Base-by-base conservation (phyloP, 2,888 invertebrate genomes). In the Platycheirus rosarum region DNA sequence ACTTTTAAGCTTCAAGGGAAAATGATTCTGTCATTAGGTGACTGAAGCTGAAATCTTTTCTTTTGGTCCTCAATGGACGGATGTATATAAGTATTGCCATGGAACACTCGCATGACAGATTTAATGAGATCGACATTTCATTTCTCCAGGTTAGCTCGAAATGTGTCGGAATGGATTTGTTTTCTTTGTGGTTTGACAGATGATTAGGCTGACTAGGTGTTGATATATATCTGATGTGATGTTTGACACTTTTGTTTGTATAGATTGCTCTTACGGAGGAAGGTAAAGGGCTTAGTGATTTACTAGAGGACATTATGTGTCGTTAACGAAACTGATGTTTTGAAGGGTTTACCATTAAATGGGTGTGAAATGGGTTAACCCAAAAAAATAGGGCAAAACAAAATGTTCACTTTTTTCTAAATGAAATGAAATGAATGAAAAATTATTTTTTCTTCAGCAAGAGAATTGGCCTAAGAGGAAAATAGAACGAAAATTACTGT, bases 11-110 rank as follows among this genome's bases (percentile, higher is more conserved):
- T 37, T 73, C 40, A 35, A 63, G 42, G 26, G 42, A 35, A 70
- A 66, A 75, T 75, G 20, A 70, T 75, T 80, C 35, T 32, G 23
- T 46, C 74, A 69, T 74, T 74, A 79, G 48, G 35, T n/a, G 49
- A 11, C 29, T 73, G 62, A 40, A 53, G 32, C 40, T 44, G 53
- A 55, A 66, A 51, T 40, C 35, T 49, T 26, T 16, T 14, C 11
- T 49, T 1, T 35, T 9, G 16, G 11, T 1, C 18, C 4, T 55
- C 60, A 46, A 40, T 44, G 14, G 57, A 26, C 14, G 13, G 4
- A 7, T 40, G 49, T 29, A n/a, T n/a, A n/a, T n/a, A n/a, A n/a
- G n/a, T n/a, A n/a, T n/a, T n/a, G n/a, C 20, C 44, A 26, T 18
- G 13, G n/a, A 13, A 20, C 11, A 40, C 57, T 70, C 57, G 70